Evolutionary conservation across 2,113 vertebrate species (phyloP), one percentile per base, ranked within the genome.

Genomic region (Carassius auratus): DNA sequence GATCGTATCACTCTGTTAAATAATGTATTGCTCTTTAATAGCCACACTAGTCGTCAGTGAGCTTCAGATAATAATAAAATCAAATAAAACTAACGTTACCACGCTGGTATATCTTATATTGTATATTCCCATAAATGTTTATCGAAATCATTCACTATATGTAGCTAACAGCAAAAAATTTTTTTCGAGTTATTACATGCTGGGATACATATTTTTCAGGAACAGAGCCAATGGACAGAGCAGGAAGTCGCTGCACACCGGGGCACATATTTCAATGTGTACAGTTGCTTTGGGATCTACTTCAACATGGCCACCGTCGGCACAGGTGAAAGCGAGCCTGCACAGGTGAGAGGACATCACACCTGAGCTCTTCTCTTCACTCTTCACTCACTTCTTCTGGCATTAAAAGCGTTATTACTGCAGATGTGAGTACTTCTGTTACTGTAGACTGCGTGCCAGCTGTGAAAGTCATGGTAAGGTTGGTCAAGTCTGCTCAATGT

Each of bases 231-330:
- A 80, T 88, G 87, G 83, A 87, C 84, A 81, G 75, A 84, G 69
- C 84, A 77, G 64, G 36, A 83, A 42, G 23, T 69, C 84, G 15
- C 21, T 4, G 13, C 13, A 38, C n/a, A 23, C 73, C 42, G 78
- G 50, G 74, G 8, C 52, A 62, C 45, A 82, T 76, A 74, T 79
- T 21, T 66, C 61, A 80, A 78, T n/a, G 64, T 81, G 78, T 84
- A n/a, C 80, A 36, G 26, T 38, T 59, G 74, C 81, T 36, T 14
- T 30, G 30, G 74, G 73, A 50, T 80, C 10, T 52, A 50, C 52
- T 77, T 77, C 90, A 90, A 89, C 88, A 90, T 90, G 90, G 90
- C 90, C 88, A 87, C 90, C 88, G 45, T 68, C 8, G 57, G 38
- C 66, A 45, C 88, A 90, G 90, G 90, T 88, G 88, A 88, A 84